phyloP scores from a whole-genome alignment of 2,113 vertebrate species.

The Halichoeres trimaculatus region DNA sequence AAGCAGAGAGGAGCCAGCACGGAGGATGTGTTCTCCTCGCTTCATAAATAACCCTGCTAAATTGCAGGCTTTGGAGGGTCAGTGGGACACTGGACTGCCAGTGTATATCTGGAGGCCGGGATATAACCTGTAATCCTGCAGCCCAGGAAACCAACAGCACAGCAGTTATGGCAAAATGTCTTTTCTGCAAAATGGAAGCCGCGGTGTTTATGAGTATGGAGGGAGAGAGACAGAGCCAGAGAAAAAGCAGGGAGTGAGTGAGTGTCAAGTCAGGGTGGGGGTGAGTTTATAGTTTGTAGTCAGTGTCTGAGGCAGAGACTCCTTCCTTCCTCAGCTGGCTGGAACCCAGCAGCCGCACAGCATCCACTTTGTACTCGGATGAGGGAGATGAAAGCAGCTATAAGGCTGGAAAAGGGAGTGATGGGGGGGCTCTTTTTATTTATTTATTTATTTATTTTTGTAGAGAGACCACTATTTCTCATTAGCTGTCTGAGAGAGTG shows the following conservation, averaged over 20 bases:
- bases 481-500: slow-evolving; percentile 33
- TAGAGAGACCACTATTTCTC: slow-evolving; percentile 47
- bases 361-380: slow-evolving; percentile 70
- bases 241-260: slow-evolving; percentile 7
- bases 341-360: slow-evolving; percentile 68
- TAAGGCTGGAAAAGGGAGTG: slow-evolving; percentile 50
- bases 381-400: slow-evolving; percentile 68
- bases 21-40: slow-evolving; percentile 65
- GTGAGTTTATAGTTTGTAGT: slow-evolving; percentile 63
- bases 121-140: slow-evolving; percentile 77
- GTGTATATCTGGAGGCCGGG: slow-evolving; percentile 71
- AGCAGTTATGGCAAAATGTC: slow-evolving; percentile 71
- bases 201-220: slow-evolving; percentile 59
- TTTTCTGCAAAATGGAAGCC: slow-evolving; percentile 69
- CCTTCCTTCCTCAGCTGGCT: slow-evolving; percentile 66
- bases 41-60: slow-evolving; percentile 77
- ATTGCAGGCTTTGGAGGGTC: slow-evolving; percentile 80
- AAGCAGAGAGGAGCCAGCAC: slow-evolving; percentile 55
- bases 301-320: slow-evolving; percentile 60
- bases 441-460: too few species aligned
- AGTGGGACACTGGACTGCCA: slow-evolving; percentile 72
- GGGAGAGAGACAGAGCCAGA: slow-evolving; percentile 30
- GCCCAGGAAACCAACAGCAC: slow-evolving; percentile 72
- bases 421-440: slow-evolving; percentile 23
- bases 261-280: slow-evolving; percentile 30